Evolutionary conservation across 1,140 invertebrate genomes (phyloP), one percentile per base, ranked within the genome.

Genomic region (Oedothorax gibbosus): DNA sequence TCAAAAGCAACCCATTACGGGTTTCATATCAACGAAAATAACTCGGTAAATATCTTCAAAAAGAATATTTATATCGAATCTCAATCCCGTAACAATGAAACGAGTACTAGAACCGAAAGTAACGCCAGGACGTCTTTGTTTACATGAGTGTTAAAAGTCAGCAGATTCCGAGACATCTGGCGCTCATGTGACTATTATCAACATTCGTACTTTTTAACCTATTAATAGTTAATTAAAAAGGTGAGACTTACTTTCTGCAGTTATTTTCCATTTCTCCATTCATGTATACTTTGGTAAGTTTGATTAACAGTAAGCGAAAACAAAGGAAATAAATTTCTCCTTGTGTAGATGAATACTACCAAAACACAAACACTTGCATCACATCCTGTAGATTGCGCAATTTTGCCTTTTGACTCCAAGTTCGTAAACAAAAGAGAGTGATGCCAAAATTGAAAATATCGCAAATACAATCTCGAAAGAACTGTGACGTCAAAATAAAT

Each of bases 321-420:
- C 81, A 84, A 84, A 84, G 81, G 64, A 66, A 68, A 75, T 50
- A 54, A 62, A 53, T 57, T 35, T 35, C 35, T 53, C 78, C 60
- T 77, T 77, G 60, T 60, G 60, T 35, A 50, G 56, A 66, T 54
- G 71, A 60, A 60, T 72, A 60, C 62, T 50, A 75, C 62, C 81
- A 73, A 84, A 84, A 84, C 72, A 75, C 68, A 73, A 82, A 82
- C 81, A 84, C 81, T 84, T 84, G 72, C 81, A 84, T 84, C 81
- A 84, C 72, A 84, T 84, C 81, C 81, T 84, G 81, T 54, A 49
- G 71, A 73, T 84, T 84, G 81, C 81, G 81, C 81, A 84, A 84
- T 71, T 54, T 68, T 76, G 64, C 56, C 81, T 68, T 54, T 75
- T 68, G 64, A 60, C 60, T 75, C 21, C 18, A 60, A 73, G 53